Conservation (phyloP, 2,113 vertebrate genomes). For the Muntiacus muntjak region DNA sequence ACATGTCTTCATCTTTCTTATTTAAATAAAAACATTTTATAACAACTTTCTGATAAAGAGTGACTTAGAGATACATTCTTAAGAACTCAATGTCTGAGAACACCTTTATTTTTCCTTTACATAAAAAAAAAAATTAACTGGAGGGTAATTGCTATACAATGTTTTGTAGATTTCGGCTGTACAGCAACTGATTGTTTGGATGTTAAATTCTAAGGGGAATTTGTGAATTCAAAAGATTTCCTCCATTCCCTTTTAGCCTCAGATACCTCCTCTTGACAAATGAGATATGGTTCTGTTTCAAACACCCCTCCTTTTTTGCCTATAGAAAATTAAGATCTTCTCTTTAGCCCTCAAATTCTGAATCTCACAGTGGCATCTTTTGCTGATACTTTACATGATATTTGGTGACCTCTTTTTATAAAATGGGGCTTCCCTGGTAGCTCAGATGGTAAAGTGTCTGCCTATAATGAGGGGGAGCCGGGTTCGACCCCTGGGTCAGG, state of each 20-base stretch:
- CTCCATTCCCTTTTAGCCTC: not conserved
- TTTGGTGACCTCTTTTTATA: not conserved
- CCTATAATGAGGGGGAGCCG: too few species aligned
- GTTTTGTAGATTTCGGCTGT: not conserved
- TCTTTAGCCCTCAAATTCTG: not conserved
- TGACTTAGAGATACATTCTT: not conserved
- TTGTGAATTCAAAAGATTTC: not conserved
- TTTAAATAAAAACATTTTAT: not conserved
- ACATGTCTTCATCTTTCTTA: not conserved
- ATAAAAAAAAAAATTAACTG: not conserved
- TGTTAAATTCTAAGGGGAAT: slow-evolving; percentile 4
- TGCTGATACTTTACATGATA: not conserved
- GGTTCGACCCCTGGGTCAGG: too few species aligned
- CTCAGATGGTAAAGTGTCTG: too few species aligned
- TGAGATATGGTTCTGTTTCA: not conserved
- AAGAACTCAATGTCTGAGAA: not conserved
- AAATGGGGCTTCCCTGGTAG: not conserved
- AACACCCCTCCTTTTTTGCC: not conserved
- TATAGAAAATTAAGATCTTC: not conserved
- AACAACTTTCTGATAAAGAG: not conserved
- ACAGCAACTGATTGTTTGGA: not conserved
- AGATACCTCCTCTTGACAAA: not conserved
- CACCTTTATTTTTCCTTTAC: slow-evolving; percentile 1
- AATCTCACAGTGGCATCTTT: not conserved
- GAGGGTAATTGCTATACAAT: not conserved